Conservation (phyloP, 2,113 vertebrate genomes). For the Grallaria varia region DNA sequence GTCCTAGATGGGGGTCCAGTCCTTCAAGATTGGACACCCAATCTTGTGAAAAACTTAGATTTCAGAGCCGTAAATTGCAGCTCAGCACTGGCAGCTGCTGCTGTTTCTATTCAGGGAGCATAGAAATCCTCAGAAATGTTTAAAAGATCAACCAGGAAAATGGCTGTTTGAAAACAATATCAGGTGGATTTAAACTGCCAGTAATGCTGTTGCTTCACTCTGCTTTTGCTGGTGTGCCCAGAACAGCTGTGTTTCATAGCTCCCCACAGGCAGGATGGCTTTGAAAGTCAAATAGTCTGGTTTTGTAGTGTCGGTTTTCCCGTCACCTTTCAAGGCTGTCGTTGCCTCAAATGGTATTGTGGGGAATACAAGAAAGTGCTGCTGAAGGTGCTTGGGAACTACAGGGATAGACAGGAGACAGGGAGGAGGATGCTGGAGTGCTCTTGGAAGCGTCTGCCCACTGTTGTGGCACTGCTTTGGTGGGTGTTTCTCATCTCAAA, state of each 20-base stretch:
- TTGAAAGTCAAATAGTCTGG: not conserved
- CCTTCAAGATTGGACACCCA: not conserved
- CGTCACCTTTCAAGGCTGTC: not conserved
- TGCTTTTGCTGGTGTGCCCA: not conserved
- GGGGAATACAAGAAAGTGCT: not conserved
- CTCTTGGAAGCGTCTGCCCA: not conserved
- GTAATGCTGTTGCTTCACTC: not conserved
- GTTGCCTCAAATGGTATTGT: not conserved
- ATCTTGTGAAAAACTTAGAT: not conserved
- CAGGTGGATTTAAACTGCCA: not conserved
- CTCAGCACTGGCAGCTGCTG: not conserved
- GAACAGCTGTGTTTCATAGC: not conserved
- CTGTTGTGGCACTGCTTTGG: not conserved
- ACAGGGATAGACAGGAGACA: not conserved
- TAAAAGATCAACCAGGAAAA: not conserved
- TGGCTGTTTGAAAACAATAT: not conserved
- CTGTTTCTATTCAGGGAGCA: not conserved
- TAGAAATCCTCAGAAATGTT: conserved; percentile 5
- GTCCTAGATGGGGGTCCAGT: not conserved
- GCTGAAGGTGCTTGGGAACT: not conserved
- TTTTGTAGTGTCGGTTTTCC: not conserved
- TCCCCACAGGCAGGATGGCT: not conserved
- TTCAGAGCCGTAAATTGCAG: not conserved
- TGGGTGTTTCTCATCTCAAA: not conserved
- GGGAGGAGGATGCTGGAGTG: not conserved